phyloP scores from a whole-genome alignment of 64 coral and sea anemone species.

The Porites australiensis region DNA sequence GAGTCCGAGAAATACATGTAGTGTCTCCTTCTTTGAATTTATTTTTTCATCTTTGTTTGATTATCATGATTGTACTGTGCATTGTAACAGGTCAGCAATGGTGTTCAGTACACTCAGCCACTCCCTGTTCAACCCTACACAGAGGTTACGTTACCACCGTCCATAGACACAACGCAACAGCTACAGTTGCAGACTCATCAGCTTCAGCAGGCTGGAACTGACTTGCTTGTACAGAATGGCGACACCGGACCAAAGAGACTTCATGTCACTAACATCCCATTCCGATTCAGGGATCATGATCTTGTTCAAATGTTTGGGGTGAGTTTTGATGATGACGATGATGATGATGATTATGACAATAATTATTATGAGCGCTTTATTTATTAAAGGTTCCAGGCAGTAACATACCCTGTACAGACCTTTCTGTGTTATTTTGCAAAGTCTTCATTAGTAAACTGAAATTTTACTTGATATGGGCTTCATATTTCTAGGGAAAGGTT shows the following conservation, averaged over 20 bases:
- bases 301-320: conserved; percentile 98
- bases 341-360: no score
- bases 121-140: conserved; percentile 46
- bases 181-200: conserved; percentile 38
- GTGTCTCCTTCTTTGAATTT: no score
- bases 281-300: conserved; percentile 95
- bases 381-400: no score
- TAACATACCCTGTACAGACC: no score
- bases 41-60: no score
- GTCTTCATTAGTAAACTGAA: neutral
- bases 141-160: conserved; percentile 23
- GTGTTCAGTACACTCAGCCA: conserved; percentile 54
- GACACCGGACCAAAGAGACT: conserved; percentile 80
- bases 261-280: conserved; percentile 97
- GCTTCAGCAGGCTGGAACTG: neutral
- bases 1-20: no score
- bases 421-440: no score
- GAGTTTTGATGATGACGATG: neutral
- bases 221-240: conserved; percentile 26
- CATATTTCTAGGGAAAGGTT: no score
- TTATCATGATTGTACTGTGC: neutral
- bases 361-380: no score
- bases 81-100: conserved; percentile 53
- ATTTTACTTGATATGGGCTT: neutral
- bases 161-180: conserved; percentile 58